Evolutionary conservation across 2,797 vertebrate genomes (phyloP), one percentile per base, ranked within the genome.

Genomic region (Poeciliopsis paucimaculata): DNA sequence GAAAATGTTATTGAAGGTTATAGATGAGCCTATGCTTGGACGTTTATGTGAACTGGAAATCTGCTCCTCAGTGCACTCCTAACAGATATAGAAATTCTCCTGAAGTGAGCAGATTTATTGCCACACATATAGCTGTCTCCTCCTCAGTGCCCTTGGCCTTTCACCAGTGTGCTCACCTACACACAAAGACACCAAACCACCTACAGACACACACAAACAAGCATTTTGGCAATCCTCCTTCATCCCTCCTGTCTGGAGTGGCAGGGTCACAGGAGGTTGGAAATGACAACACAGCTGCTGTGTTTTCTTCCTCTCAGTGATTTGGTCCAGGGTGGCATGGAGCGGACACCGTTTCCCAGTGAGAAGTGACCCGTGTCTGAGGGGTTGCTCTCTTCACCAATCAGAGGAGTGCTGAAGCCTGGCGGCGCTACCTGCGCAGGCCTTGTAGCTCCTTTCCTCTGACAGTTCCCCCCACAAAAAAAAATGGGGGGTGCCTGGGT

Each of bases 341-440:
- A 85, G 82, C 82, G 36, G 84, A 76, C 66, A 72, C 87, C 80
- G 86, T 90, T 92, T 88, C 88, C 86, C 78, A 13, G 86, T 81
- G 86, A 81, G 89, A 95, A 92, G 93, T 95, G 94, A 95, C 94
- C 95, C 93, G 68, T 92, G 82, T 93, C 93, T 94, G 95, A 95
- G 93, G 86, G 90, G 94, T 86, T 87, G 87, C 86, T 77, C 91
- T 93, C 88, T 92, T 77, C 79, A 87, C 93, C 94, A 92, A 92
- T 95, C 94, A 93, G 86, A 88, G 28, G 87, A 80, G 82, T 76
- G 86, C 86, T 92, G 90, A 86, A 90, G 92, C 88, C 91, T 93
- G 88, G 88, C 89, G 9, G 73, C 0, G 71, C 84, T 92, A 92
- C 91, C 93, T 92, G 90, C 76, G 34, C 43, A 62, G 77, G 81